Conservation (phyloP, 2,888 invertebrate species). For the Ormyrus rosae region DNA sequence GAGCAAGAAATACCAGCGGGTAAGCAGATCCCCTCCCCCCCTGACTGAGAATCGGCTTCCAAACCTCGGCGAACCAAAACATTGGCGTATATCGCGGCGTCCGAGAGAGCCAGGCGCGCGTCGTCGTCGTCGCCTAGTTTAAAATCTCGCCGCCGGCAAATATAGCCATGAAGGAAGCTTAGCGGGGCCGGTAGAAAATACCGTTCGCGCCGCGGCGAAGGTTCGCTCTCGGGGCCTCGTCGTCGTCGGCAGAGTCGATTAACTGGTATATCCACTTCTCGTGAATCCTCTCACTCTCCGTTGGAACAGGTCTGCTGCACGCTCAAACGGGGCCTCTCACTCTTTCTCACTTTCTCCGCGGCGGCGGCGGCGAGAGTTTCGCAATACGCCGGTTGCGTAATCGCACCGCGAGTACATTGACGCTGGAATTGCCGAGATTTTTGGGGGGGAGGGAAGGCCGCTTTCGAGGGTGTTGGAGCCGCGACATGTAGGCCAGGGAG, state of each 20-base stretch:
- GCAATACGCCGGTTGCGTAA: constrained; percentile 56
- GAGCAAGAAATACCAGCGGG: no score
- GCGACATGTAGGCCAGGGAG: no score
- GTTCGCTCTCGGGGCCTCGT: not conserved
- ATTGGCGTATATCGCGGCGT: no score
- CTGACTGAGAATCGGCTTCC: no score
- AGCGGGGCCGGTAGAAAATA: not conserved
- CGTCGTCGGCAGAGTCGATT: constrained; percentile 13
- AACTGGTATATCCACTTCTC: constrained; percentile 34
- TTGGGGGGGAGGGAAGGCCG: no score
- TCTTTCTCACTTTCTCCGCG: constrained; percentile 52
- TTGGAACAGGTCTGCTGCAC: constrained; percentile 38
- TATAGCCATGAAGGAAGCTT: constrained; percentile 26
- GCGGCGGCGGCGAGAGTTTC: not conserved
- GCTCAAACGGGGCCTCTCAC: not conserved
- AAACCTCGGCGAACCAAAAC: no score
- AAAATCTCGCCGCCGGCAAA: not conserved
- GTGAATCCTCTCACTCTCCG: constrained; percentile 50
- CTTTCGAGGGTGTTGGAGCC: no score
- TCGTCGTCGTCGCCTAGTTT: no score
- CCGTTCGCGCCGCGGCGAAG: not conserved
- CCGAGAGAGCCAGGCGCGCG: no score
- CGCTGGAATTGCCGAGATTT: constrained; percentile 1
- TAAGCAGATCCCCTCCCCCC: no score
- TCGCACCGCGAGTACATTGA: constrained; percentile 46